These are phyloP conservation scores for Agonopterix subpropinquella DNA, from an alignment of 2,888 invertebrate species.

Conservation along the genomic window DNA sequence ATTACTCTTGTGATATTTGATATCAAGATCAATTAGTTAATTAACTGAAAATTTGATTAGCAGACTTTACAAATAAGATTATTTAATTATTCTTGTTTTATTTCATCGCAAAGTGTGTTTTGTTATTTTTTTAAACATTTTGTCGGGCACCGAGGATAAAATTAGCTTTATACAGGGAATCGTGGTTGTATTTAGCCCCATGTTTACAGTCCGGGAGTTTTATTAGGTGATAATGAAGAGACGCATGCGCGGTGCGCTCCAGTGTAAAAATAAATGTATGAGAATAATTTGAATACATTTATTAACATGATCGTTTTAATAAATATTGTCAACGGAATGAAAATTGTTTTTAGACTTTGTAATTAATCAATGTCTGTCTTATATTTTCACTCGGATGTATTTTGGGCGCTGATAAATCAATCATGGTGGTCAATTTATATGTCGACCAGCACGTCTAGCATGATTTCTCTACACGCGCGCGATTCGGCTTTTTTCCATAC, in stretches of 20 bases:
- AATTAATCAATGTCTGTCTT: no score
- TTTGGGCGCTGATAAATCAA: no score
- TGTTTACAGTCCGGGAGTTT: constrained; percentile 36
- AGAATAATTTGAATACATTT: no score
- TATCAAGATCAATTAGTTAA: constrained; percentile 28
- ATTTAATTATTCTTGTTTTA: neutral
- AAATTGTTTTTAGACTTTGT: no score
- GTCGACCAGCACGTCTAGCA: no score
- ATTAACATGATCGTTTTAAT: no score
- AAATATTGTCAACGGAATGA: no score
- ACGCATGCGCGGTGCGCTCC: constrained; percentile 15
- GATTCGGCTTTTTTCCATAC: no score
- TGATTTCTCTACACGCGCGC: no score
- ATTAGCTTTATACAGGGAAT: constrained; percentile 2
- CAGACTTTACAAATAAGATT: neutral
- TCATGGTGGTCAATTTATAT: no score
- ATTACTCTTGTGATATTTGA: constrained; percentile 22
- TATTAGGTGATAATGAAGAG: constrained; percentile 51
- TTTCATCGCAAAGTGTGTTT: neutral
- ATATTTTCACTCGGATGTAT: no score
- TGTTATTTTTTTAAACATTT: neutral
- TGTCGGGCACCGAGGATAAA: constrained; percentile 7
- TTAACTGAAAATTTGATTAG: constrained; percentile 28
- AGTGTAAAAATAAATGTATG: constrained; percentile 8
- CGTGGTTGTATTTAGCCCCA: constrained; percentile 21